phyloP scores from a whole-genome alignment of 2,797 vertebrate species.

The Lateolabrax maculatus region DNA sequence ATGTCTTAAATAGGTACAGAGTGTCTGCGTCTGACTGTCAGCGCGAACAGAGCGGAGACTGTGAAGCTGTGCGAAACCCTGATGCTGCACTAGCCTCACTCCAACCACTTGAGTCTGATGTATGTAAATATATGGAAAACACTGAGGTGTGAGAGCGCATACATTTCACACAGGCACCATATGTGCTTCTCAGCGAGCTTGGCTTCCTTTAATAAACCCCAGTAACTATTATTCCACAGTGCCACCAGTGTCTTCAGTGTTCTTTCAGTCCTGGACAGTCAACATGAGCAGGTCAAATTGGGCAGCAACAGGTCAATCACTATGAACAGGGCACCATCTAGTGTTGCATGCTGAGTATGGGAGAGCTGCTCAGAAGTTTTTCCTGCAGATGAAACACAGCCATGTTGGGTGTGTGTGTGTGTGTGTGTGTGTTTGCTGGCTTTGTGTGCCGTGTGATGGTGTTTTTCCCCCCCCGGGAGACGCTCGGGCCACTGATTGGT shows the following conservation, averaged over 20 bases:
- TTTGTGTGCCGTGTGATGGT: background rate
- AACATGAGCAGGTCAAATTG: slow-evolving; percentile 49
- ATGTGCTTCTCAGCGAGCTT: background rate
- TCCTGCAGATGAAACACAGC: background rate
- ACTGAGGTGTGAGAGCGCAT: slow-evolving; percentile 61
- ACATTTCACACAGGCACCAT: slow-evolving; percentile 40
- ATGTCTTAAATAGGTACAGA: slow-evolving; percentile 10
- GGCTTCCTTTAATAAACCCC: background rate
- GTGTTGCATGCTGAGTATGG: slow-evolving; percentile 71
- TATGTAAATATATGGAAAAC: slow-evolving; percentile 72
- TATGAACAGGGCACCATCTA: slow-evolving; percentile 82
- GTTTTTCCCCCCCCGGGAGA: background rate
- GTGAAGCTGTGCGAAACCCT: slow-evolving; percentile 11
- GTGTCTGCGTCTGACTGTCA: slow-evolving; percentile 2
- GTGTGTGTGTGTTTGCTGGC: background rate
- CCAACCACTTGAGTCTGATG: slow-evolving; percentile 32
- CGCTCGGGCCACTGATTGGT: background rate
- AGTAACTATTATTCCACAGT: background rate
- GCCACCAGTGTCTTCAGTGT: background rate
- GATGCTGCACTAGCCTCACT: slow-evolving; percentile 16
- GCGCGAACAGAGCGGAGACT: slow-evolving; percentile 8
- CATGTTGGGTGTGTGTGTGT: slow-evolving; percentile 21
- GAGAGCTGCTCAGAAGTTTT: slow-evolving; percentile 1
- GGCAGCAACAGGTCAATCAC: slow-evolving; percentile 72
- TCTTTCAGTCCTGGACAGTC: background rate